Evolutionary conservation across 2,888 invertebrate genomes (phyloP), one percentile per base, ranked within the genome.

Genomic region (Folsomia candida): DNA sequence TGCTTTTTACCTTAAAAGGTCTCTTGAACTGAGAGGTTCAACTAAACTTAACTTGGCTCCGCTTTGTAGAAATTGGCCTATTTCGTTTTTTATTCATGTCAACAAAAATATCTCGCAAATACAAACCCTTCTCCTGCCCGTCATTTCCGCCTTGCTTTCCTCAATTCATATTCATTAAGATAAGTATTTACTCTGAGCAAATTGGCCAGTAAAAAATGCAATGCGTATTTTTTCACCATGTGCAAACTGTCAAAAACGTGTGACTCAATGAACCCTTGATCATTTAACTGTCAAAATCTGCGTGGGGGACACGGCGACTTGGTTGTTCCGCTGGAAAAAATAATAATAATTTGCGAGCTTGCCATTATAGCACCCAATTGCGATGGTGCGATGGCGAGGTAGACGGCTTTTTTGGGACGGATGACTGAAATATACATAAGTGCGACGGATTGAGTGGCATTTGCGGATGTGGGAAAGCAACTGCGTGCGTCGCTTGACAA

Each of bases 1-100:
- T 20, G 54, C 54, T 54, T 54, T 54, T 54, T 54, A 54, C 54
- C 54, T 54, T 54, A 54, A 54, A 54, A 14, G 54, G 54, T 54
- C 22, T 54, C 20, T 4, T 22, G 22, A 54, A 54, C 54, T 54
- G 54, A n/a, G 22, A 4, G 14, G 37, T 37, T 54, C 18, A 54
- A 54, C 54, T 54, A 54, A 54, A 54, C 54, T 54, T 54, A 54
- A 54, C 18, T 54, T 54, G 6, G 6, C 22, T 54, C 54, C 37
- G 14, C 4, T 9, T 9, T 37, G 14, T 37, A 14, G 37, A 37
- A 37, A 14, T 37, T 37, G 37, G 37, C 37, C 37, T 37, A 37
- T 37, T 37, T 37, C 4, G 37, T 37, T 37, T 37, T n/a, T 37
- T 37, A 37, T 4, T 4, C 37, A 37, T 37, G 14, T 37, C 37